Evolutionary conservation across 1,140 invertebrate species (phyloP), one percentile per base, ranked within the genome.

Genomic region (Zaprionus taronus): DNA sequence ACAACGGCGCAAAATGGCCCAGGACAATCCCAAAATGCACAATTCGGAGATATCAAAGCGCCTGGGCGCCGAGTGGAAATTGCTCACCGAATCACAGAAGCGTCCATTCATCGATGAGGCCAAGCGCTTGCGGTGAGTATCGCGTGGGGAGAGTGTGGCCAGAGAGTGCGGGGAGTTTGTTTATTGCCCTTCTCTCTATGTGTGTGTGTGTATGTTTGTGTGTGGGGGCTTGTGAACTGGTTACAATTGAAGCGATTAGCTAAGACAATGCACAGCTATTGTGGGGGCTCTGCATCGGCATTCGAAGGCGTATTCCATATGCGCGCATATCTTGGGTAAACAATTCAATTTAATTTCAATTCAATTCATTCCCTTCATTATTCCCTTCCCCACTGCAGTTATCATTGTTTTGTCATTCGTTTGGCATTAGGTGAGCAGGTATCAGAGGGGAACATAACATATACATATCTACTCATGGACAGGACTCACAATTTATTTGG

Each of bases 21-120:
- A 98, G 91, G 98, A 99, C 87, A 99, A 99, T 94, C 98, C 98
- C 2, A 99, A 99, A 94, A 99, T 99, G 98, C 98, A 98, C 93
- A 98, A 98, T 93, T 98, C 97, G 0, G 97, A 98, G 93, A 98
- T 99, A 73, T 98, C 97, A 22, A 98, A 98, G 93, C 94, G 97
- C 70, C 93, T 99, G 47, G 98, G 98, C 1, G 96, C 96, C 5
- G 96, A 97, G 83, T 99, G 98, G 98, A 98, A 98, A 92, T 93
- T 97, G 67, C 94, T 99, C 17, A 96, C 95, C 47, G 97, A 98
- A 87, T 95, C 95, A 82, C 97, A 99, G 90, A 97, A 98, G 85
- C 94, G 97, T 69, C 99, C 99, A 4, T 99, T 99, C 93, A 99
- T 99, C 81, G 99, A 99, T 93, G 98, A 99, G 92, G 98, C 98